Conservation (phyloP, 2,797 vertebrate genomes). For the Hipposideros larvatus region DNA sequence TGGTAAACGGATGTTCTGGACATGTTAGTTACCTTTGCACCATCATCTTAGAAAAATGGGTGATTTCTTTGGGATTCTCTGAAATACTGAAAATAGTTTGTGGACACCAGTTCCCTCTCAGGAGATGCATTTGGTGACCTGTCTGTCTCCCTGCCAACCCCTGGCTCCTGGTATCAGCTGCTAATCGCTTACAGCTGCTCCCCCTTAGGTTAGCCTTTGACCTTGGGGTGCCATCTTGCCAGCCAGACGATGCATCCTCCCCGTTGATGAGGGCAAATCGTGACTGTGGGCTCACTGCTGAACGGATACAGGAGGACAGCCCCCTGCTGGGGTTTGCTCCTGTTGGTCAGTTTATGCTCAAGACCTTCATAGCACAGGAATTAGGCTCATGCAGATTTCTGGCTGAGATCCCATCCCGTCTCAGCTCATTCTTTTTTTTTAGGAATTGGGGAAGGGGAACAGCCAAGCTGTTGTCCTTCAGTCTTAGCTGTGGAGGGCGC, state of each 20-base stretch:
- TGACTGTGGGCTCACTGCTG: not conserved
- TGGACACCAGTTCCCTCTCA: not conserved
- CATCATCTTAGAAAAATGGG: rapidly evolving
- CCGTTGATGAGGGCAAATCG: not conserved
- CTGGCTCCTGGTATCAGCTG: not conserved
- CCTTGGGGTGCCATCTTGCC: not conserved
- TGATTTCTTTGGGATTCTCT: not conserved
- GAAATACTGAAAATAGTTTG: not conserved
- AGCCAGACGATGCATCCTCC: not conserved
- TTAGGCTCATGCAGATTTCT: not conserved
- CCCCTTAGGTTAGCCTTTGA: not conserved
- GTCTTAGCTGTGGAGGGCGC: too few relatives aligned
- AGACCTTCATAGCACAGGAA: not conserved
- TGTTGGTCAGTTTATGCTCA: rapidly evolving
- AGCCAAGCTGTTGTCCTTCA: too few relatives aligned
- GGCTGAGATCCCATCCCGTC: not conserved
- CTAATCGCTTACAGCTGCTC: not conserved
- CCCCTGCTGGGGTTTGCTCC: not conserved
- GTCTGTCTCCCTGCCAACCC: not conserved
- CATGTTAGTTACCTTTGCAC: not conserved
- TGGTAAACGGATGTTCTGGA: not conserved
- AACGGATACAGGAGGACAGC: not conserved
- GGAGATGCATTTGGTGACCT: not conserved
- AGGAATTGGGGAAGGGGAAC: too few relatives aligned
- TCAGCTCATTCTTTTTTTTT: too few relatives aligned